A percentile compares a stretch with the other conserved stretches of the same genome.
phyloP scores from a whole-genome alignment of 2,113 vertebrate species.

The Cebus imitator region DNA sequence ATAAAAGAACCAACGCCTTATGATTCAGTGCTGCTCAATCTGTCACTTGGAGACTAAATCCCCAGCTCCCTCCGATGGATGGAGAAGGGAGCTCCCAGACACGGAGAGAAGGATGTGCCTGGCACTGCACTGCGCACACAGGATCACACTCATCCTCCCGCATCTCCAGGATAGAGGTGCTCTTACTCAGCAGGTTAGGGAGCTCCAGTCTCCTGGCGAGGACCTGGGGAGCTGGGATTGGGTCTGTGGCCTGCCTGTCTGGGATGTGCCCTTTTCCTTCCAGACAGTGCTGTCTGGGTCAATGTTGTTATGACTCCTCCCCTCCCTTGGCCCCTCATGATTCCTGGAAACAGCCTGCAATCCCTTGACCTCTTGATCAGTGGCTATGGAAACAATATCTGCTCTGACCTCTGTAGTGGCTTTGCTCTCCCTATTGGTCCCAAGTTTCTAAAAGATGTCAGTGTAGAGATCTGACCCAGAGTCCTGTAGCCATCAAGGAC shows the following conservation, averaged over 20 bases:
- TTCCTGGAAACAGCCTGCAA: slow-evolving; percentile 4
- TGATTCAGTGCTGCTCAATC: not conserved
- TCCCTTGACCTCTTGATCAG: not conserved
- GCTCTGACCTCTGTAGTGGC: not conserved
- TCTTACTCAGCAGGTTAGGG: not conserved
- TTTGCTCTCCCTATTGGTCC: not conserved
- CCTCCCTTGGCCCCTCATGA: not conserved
- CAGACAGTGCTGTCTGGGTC: not conserved
- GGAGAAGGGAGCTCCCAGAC: not conserved
- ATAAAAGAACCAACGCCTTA: slow-evolving; percentile 25
- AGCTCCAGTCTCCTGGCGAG: not conserved
- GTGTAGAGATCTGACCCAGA: not conserved
- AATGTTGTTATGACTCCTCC: not conserved
- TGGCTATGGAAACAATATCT: not conserved
- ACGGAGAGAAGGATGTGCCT: rapidly evolving
- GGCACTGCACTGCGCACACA: rapidly evolving
- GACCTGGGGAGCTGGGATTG: not conserved
- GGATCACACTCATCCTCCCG: not conserved
- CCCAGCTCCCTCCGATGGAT: not conserved
- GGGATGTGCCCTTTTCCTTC: not conserved
- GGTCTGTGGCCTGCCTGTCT: not conserved
- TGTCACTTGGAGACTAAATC: slow-evolving; percentile 36
- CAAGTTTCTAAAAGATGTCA: not conserved
- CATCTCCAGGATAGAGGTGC: not conserved
- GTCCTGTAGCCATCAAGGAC: not conserved